A percentile compares a stretch with the other conserved stretches of the same genome.
phyloP scores from a whole-genome alignment of 2,888 invertebrate species.

The Dione vanillae region DNA sequence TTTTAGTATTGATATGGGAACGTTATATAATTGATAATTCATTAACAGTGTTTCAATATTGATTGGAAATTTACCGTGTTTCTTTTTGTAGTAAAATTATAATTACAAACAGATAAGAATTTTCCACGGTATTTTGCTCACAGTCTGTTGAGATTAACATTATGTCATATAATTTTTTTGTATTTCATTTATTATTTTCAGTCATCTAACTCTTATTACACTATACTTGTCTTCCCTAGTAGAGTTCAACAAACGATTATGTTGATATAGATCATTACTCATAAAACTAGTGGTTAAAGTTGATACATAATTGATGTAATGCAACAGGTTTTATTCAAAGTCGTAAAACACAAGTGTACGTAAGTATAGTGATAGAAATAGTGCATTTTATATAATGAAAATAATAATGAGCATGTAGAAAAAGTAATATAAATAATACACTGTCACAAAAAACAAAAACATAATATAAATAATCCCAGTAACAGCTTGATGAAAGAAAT shows the following conservation, averaged over 20 bases:
- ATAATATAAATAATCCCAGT: no score
- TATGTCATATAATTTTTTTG: neutral
- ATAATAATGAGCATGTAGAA: neutral
- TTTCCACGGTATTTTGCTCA: neutral
- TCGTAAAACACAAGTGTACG: constrained; percentile 33
- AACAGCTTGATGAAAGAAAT: neutral
- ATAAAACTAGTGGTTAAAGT: constrained; percentile 58
- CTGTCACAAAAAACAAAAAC: no score
- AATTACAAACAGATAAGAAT: neutral
- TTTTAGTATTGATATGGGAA: constrained; percentile 59
- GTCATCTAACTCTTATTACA: neutral
- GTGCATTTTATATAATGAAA: neutral
- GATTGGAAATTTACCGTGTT: neutral
- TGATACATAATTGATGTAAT: constrained; percentile 71
- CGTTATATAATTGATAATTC: constrained; percentile 24
- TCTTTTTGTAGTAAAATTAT: neutral
- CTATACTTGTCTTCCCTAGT: neutral
- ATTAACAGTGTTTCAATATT: constrained; percentile 26
- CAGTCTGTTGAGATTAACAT: neutral
- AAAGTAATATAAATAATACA: no score
- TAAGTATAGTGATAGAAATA: neutral
- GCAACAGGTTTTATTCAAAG: constrained; percentile 59
- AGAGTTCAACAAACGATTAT: constrained; percentile 17
- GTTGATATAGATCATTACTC: constrained; percentile 18
- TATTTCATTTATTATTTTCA: neutral